A percentile compares a stretch with the other conserved stretches of the same genome.
These are phyloP conservation scores for Tolypeutes matacus DNA, from an alignment of 2,797 vertebrate genomes.

Conservation along the genomic window DNA sequence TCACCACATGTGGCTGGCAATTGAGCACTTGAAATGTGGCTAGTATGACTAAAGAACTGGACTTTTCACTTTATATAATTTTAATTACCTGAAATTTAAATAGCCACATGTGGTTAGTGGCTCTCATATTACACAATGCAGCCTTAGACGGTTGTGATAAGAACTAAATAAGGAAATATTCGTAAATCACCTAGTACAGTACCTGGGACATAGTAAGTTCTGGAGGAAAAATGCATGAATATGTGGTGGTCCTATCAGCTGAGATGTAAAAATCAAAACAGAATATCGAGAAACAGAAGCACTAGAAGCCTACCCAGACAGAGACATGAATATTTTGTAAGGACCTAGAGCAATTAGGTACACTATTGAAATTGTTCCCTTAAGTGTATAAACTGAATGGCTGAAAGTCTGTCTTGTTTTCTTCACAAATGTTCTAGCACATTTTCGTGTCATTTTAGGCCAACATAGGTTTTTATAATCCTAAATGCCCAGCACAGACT, in stretches of 20 bases:
- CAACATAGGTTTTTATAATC: constrained; percentile 10
- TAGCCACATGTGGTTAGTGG: background rate
- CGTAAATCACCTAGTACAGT: background rate
- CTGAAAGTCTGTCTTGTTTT: constrained; percentile 1
- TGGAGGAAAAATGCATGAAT: background rate
- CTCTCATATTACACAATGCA: background rate
- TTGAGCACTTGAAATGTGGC: background rate
- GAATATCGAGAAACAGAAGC: background rate
- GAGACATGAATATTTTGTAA: background rate
- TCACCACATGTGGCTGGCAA: background rate
- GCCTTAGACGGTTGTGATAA: background rate
- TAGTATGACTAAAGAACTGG: background rate
- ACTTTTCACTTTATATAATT: background rate
- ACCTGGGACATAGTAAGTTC: background rate
- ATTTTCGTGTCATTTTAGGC: background rate
- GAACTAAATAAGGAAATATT: background rate
- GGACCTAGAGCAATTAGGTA: background rate
- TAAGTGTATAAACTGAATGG: background rate
- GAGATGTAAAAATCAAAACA: background rate
- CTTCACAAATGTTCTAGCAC: background rate
- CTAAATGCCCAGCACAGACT: background rate
- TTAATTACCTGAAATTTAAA: background rate
- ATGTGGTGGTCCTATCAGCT: background rate
- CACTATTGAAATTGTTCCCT: background rate
- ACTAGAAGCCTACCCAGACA: background rate